phyloP scores from a whole-genome alignment of 2,113 vertebrate species.

The Crotalus tigris region DNA sequence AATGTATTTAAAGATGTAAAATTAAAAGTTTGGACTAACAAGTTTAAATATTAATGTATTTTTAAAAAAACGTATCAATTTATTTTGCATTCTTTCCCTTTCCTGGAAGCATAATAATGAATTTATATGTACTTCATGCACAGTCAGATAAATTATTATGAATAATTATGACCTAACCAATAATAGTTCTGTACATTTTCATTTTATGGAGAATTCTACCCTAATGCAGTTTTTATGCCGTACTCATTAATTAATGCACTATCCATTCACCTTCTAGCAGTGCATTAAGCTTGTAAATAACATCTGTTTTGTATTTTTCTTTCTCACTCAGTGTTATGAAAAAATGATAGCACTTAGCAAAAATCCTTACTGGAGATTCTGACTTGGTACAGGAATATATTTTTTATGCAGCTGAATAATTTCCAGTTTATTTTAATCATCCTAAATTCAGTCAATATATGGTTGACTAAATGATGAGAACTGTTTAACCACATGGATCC shows the following conservation, averaged over 20 bases:
- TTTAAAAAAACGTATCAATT: neutral
- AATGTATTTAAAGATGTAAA: constrained; percentile 30
- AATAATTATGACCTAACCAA: constrained; percentile 17
- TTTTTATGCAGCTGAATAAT: neutral
- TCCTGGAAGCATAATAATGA: neutral
- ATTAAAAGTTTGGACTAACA: neutral
- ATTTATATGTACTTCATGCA: neutral
- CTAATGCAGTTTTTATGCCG: neutral
- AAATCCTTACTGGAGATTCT: neutral
- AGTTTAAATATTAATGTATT: neutral
- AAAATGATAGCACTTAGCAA: neutral
- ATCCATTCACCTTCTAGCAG: constrained; percentile 3
- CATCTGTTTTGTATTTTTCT: constrained; percentile 18
- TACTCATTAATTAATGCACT: constrained; percentile 19
- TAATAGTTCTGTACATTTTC: neutral
- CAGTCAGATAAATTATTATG: neutral
- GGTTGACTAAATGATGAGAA: neutral
- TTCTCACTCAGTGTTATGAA: neutral
- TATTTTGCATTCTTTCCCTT: neutral
- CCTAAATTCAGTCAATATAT: neutral
- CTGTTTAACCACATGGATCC: neutral
- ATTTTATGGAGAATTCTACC: neutral
- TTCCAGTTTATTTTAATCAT: neutral
- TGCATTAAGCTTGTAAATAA: constrained; percentile 21
- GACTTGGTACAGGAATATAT: neutral